These are phyloP conservation scores for Agonum fuliginosum DNA, from an alignment of 2,888 invertebrate genomes.

Conservation along the genomic window DNA sequence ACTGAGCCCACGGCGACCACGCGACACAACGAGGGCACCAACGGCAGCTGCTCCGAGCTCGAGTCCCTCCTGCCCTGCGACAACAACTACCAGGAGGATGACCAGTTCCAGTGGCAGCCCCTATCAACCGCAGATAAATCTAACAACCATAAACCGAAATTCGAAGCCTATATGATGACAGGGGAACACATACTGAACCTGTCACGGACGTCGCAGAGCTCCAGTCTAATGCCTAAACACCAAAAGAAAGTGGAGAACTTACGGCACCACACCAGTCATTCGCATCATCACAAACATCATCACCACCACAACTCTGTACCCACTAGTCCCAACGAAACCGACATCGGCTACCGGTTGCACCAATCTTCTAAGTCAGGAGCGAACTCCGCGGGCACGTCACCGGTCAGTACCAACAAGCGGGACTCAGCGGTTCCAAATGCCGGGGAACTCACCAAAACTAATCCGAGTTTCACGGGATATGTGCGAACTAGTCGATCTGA, in stretches of 20 bases:
- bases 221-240: constrained; percentile 77
- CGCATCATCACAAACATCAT: constrained; percentile 69
- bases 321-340: constrained; percentile 81
- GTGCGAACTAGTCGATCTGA: constrained; percentile 94
- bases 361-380: constrained; percentile 69
- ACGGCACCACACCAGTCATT: constrained; percentile 75
- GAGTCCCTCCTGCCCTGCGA: constrained; percentile 70
- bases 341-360: constrained; percentile 75
- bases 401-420: constrained; percentile 75
- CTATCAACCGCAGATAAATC: constrained; percentile 71
- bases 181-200: constrained; percentile 96
- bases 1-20: constrained; percentile 64
- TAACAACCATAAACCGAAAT: constrained; percentile 75
- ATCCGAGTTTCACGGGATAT: constrained; percentile 74
- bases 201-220: constrained; percentile 85
- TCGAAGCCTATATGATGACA: constrained; percentile 98
- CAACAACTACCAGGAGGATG: constrained; percentile 70
- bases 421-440: constrained; percentile 67
- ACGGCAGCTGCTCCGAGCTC: constrained; percentile 76
- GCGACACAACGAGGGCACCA: constrained; percentile 70
- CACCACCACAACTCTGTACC: constrained; percentile 79
- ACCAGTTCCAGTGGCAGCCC: constrained; percentile 76
- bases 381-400: constrained; percentile 75
- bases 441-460: constrained; percentile 61
- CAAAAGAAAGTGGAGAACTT: constrained; percentile 75